A percentile compares a stretch with the other conserved stretches of the same genome.
Conservation (phyloP, 2,888 invertebrate genomes). For the Microplitis manilae region DNA sequence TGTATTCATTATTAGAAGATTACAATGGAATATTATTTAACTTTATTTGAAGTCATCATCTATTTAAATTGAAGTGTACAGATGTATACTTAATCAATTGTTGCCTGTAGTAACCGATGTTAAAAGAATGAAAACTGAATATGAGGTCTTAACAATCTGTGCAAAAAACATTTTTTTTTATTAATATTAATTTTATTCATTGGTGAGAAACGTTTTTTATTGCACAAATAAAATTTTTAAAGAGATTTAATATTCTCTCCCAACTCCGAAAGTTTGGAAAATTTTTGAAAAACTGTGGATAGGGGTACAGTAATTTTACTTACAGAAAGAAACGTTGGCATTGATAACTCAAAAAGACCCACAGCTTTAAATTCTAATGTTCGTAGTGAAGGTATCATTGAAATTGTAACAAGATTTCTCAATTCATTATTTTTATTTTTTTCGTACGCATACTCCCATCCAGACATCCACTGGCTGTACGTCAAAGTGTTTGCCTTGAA, state of each 20-base stretch:
- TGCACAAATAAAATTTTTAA: neutral
- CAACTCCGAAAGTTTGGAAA: no score
- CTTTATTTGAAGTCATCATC: no score
- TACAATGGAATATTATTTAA: no score
- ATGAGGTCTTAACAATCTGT: neutral
- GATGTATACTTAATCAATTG: no score
- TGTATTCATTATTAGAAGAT: no score
- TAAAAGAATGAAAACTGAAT: neutral
- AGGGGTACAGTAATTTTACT: no score
- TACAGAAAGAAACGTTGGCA: neutral
- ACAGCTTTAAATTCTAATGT: neutral
- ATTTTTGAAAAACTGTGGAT: no score
- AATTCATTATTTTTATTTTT: neutral
- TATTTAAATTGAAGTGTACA: no score
- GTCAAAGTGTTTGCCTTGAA: neutral
- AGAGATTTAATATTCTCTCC: no score
- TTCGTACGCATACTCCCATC: neutral
- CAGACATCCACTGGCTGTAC: neutral
- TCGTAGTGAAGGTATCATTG: neutral
- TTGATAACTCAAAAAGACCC: neutral
- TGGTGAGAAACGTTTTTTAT: neutral
- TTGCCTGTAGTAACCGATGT: neutral
- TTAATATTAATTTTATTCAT: neutral
- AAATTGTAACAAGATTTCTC: neutral
- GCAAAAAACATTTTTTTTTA: neutral